These are phyloP conservation scores for Carlito syrichta DNA, from an alignment of 2,113 vertebrate genomes.

Conservation along the genomic window DNA sequence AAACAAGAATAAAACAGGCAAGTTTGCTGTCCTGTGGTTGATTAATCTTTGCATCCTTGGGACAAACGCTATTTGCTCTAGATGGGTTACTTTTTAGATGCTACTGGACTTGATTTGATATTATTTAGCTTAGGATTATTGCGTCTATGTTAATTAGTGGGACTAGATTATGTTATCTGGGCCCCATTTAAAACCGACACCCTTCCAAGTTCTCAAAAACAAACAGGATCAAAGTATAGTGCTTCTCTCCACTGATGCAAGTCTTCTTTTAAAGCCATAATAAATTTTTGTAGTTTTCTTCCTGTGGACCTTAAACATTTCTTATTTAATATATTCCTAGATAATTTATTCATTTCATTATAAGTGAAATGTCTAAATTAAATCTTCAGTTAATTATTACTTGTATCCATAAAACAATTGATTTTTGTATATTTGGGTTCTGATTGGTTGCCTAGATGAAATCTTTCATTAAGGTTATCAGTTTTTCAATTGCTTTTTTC, in stretches of 20 bases:
- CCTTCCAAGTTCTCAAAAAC: background rate
- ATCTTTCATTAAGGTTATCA: background rate
- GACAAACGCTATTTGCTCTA: background rate
- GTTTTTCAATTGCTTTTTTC: background rate
- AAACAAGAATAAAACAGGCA: background rate
- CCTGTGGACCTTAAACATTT: background rate
- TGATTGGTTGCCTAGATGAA: background rate
- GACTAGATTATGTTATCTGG: background rate
- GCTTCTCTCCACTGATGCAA: background rate
- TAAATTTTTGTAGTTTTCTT: slow-evolving; percentile 13
- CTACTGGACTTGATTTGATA: background rate
- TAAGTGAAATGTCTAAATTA: background rate
- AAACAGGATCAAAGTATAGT: background rate
- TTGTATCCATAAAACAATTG: background rate
- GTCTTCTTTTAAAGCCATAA: slow-evolving; percentile 6
- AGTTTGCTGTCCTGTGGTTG: background rate
- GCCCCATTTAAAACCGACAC: background rate
- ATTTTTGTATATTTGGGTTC: slow-evolving; percentile 9
- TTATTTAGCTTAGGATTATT: background rate
- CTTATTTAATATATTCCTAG: slow-evolving; percentile 22
- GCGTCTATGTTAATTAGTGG: background rate
- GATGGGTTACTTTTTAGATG: background rate
- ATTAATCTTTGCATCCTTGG: background rate
- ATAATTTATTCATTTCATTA: slow-evolving; percentile 25
- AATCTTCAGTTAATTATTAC: slow-evolving; percentile 1